Conservation (phyloP, 2,113 vertebrate genomes). For the Pandion haliaetus region DNA sequence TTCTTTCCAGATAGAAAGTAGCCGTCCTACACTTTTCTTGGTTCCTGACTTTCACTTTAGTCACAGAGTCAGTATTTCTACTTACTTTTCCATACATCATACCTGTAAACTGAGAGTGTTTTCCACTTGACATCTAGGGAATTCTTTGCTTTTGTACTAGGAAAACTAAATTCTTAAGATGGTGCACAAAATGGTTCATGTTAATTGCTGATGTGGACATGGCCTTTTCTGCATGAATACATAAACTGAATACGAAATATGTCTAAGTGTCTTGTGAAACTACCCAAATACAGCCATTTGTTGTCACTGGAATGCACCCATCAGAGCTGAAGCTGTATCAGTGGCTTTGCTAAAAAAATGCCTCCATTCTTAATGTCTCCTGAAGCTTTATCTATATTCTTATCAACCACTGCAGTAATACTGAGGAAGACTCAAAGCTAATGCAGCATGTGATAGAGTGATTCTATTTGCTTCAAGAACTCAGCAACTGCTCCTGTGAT, state of each 20-base stretch:
- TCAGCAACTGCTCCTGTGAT: constrained; percentile 57
- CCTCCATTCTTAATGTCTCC: not conserved
- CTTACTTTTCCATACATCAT: not conserved
- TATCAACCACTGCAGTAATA: constrained; percentile 52
- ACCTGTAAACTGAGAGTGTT: not conserved
- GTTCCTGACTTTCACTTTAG: not conserved
- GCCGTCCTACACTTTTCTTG: not conserved
- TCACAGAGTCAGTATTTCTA: not conserved
- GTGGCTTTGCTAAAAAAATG: not conserved
- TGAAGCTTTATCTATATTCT: constrained; percentile 55
- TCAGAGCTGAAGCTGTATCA: not conserved
- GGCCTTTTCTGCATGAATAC: not conserved
- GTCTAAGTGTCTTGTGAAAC: not conserved
- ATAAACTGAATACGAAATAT: not conserved
- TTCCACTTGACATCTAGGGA: not conserved
- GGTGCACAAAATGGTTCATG: not conserved
- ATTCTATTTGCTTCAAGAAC: constrained; percentile 63
- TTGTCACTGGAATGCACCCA: not conserved
- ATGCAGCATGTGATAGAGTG: constrained; percentile 67
- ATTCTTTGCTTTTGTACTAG: not conserved
- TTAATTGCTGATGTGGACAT: not conserved
- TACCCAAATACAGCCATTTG: not conserved
- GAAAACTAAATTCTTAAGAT: not conserved
- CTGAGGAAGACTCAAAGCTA: constrained; percentile 58
- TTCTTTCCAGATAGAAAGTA: not conserved